These are phyloP conservation scores for Agelaius tricolor DNA, from an alignment of 2,113 vertebrate species.

Conservation along the genomic window DNA sequence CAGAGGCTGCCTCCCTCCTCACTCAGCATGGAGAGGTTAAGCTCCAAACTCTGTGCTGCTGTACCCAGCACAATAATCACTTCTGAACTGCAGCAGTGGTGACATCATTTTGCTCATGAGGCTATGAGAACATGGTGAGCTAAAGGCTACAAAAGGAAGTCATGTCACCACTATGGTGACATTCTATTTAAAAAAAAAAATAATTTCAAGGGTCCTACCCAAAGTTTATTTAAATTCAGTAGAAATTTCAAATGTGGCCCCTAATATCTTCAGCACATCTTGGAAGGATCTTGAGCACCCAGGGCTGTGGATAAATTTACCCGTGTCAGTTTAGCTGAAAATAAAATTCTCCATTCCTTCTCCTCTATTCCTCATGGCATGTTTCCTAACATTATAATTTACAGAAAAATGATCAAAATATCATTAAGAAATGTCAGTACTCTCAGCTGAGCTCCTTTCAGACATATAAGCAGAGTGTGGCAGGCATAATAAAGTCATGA, in stretches of 20 bases:
- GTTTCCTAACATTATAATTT: constrained; percentile 22
- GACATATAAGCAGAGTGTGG: neutral
- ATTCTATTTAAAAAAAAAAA: neutral
- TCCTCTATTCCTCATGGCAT: neutral
- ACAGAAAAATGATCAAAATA: constrained; percentile 40
- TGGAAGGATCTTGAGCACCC: neutral
- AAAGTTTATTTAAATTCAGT: neutral
- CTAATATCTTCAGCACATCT: neutral
- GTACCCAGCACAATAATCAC: neutral
- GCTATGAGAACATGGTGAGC: neutral
- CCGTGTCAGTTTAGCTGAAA: neutral
- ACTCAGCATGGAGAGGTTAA: neutral
- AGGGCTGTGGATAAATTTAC: neutral
- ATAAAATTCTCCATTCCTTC: neutral
- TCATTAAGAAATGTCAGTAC: constrained; percentile 48
- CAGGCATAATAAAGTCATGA: neutral
- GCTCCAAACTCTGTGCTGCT: neutral
- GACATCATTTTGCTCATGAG: neutral
- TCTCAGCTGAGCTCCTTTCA: constrained; percentile 25
- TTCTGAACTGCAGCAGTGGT: neutral
- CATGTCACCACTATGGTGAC: neutral
- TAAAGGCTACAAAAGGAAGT: neutral
- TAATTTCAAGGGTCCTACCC: neutral
- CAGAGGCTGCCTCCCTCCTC: neutral
- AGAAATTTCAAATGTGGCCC: neutral